phyloP scores from a whole-genome alignment of 1,140 invertebrate species.

The Dreissena polymorpha region DNA sequence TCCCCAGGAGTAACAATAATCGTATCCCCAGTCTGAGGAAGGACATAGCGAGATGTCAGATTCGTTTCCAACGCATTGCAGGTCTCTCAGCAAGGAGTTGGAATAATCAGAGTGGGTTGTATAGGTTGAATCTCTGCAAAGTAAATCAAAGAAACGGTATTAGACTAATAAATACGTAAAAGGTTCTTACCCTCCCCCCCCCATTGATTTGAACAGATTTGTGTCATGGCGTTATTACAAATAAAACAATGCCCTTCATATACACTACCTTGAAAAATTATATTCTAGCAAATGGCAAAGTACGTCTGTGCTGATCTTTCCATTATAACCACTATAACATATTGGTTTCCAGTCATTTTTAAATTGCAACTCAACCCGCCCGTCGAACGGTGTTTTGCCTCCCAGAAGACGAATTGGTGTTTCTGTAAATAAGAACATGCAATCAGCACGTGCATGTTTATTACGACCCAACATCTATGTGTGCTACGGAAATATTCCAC shows the following conservation, averaged over 20 bases:
- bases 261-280: neutral
- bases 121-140: too few relatives aligned
- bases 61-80: conserved; percentile 8
- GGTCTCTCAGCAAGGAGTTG: neutral
- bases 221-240: too few relatives aligned
- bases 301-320: neutral
- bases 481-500: too few relatives aligned
- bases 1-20: too few relatives aligned
- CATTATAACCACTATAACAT: neutral
- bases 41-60: conserved; percentile 3
- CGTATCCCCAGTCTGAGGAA: neutral
- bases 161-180: too few relatives aligned
- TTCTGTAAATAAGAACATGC: neutral
- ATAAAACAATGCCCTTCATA: too few relatives aligned
- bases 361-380: neutral
- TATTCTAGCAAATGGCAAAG: neutral
- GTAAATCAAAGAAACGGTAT: too few relatives aligned
- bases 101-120: too few relatives aligned
- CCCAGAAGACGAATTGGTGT: neutral
- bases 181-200: too few relatives aligned
- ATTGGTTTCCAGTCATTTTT: neutral
- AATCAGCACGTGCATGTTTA: neutral
- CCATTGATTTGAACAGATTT: too few relatives aligned
- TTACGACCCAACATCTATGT: too few relatives aligned
- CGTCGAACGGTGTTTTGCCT: neutral